Conservation (phyloP, 2,797 vertebrate species). For the Rhynchotus rufescens region DNA sequence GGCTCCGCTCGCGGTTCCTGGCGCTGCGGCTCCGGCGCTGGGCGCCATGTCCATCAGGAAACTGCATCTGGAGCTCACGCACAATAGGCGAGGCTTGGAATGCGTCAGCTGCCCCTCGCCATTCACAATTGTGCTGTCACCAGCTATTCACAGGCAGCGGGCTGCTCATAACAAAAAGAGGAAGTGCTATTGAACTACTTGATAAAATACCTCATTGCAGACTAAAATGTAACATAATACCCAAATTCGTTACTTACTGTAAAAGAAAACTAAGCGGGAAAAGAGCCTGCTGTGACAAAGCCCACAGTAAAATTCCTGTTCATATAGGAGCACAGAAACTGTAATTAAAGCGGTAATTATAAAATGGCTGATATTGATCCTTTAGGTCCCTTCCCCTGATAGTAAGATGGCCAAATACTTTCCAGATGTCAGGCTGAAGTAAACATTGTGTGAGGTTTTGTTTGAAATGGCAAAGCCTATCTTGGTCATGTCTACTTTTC, state of each 20-base stretch:
- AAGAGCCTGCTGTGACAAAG: not conserved
- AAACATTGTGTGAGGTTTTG: not conserved
- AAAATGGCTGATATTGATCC: not conserved
- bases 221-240: not conserved
- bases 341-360: not conserved
- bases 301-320: not conserved
- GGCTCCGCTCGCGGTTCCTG: not conserved
- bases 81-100: not conserved
- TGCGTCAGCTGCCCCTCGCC: not conserved
- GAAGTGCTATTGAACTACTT: constrained; percentile 15
- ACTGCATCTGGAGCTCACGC: constrained; percentile 32
- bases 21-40: not conserved
- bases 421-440: constrained; percentile 29
- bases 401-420: constrained; percentile 15
- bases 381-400: constrained; percentile 1
- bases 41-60: not conserved
- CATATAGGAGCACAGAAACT: not conserved
- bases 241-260: not conserved
- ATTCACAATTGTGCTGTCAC: constrained; percentile 42
- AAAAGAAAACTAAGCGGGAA: not conserved
- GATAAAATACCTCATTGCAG: not conserved
- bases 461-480: not conserved
- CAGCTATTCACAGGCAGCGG: constrained; percentile 12
- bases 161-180: not conserved
- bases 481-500: not conserved